Percentiles rank a stretch among this genome's conserved stretches.
phyloP scores from a whole-genome alignment of 2,113 vertebrate genomes.

The Romanogobio albipinnatus region DNA sequence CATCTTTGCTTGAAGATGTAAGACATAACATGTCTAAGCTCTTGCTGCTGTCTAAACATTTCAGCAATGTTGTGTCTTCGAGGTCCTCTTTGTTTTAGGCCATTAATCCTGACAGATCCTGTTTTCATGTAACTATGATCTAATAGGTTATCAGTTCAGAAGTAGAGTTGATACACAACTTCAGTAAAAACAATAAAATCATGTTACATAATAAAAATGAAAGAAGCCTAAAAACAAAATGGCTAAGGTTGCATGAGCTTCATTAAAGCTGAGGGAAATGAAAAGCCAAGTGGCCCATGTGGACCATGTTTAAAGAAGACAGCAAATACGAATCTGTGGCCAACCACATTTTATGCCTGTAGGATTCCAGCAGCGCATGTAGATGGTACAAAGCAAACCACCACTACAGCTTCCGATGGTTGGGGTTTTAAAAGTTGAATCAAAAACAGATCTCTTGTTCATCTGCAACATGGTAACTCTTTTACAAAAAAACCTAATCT shows the following conservation, averaged over 20 bases:
- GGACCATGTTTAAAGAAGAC: conserved; percentile 42
- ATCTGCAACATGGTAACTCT: not conserved
- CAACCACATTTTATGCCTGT: conserved; percentile 45
- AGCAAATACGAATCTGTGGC: conserved; percentile 42
- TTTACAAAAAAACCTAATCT: conserved; percentile 4
- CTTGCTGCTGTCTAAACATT: conserved; percentile 18
- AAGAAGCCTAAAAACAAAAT: conserved; percentile 5
- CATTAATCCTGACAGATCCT: not conserved
- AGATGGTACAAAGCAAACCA: conserved; percentile 48
- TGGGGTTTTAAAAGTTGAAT: conserved; percentile 36
- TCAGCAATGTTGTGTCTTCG: not conserved
- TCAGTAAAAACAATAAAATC: not conserved
- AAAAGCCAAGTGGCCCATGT: conserved; percentile 29
- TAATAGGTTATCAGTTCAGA: not conserved
- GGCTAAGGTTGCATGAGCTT: conserved; percentile 7
- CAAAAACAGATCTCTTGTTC: conserved; percentile 35
- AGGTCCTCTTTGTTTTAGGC: not conserved
- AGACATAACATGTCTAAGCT: conserved; percentile 15
- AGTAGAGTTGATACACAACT: not conserved
- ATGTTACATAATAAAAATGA: not conserved
- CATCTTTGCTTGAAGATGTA: not conserved
- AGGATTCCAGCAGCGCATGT: conserved; percentile 43
- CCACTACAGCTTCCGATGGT: conserved; percentile 47
- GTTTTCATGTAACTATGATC: conserved; percentile 18
- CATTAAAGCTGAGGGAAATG: not conserved